phyloP scores from a whole-genome alignment of 2,888 invertebrate species.

The Ochropleura leucogaster region DNA sequence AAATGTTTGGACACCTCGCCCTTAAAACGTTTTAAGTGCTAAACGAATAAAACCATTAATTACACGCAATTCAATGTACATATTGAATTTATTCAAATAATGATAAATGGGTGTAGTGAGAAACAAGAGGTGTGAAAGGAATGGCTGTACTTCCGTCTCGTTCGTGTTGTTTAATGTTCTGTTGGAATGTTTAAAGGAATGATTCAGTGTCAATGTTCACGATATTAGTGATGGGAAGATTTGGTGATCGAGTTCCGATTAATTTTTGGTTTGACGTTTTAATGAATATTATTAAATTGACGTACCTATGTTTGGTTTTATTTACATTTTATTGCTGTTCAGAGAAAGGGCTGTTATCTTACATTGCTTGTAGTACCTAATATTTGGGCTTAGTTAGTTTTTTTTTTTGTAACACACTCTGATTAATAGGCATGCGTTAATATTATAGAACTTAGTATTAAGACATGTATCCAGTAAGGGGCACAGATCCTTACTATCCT shows the following conservation, averaged over 20 bases:
- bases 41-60: slow-evolving; percentile 91
- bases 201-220: slow-evolving; percentile 77
- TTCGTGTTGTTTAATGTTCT: slow-evolving; percentile 64
- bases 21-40: slow-evolving; percentile 90
- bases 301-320: slow-evolving; percentile 4
- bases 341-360: neutral
- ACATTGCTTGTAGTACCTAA: neutral
- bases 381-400: too few relatives aligned
- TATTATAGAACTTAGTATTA: too few relatives aligned
- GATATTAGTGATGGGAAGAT: slow-evolving; percentile 64
- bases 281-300: slow-evolving; percentile 60
- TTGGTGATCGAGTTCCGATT: slow-evolving; percentile 61
- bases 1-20: slow-evolving; percentile 89
- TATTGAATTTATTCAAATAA: slow-evolving; percentile 91
- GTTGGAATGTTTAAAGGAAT: slow-evolving; percentile 76
- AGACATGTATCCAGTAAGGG: too few relatives aligned
- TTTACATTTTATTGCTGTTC: slow-evolving; percentile 11
- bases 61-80: slow-evolving; percentile 90
- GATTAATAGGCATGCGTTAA: too few relatives aligned
- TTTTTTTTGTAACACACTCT: too few relatives aligned
- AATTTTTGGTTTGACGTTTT: slow-evolving; percentile 63
- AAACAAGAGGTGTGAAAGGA: slow-evolving; percentile 86
- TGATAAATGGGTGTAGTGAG: slow-evolving; percentile 86
- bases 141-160: slow-evolving; percentile 56
- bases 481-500: too few relatives aligned